These are phyloP conservation scores for Ellobium chinense DNA, from an alignment of 2,888 invertebrate genomes.

Conservation along the genomic window DNA sequence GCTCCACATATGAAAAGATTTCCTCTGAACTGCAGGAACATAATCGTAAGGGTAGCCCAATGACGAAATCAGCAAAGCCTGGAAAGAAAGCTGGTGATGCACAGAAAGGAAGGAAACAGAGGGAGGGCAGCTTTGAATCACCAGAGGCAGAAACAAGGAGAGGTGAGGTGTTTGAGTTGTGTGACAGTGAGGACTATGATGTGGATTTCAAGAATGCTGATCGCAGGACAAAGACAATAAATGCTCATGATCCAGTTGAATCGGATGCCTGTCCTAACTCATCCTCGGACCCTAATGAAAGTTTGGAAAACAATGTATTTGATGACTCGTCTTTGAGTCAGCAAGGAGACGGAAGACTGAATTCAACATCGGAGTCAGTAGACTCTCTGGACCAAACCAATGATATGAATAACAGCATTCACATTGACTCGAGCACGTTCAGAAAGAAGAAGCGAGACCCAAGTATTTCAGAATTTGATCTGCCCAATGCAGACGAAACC, in stretches of 20 bases:
- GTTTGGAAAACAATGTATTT: slow-evolving; percentile 34
- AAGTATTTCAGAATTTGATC: slow-evolving; percentile 49
- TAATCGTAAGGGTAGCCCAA: neutral
- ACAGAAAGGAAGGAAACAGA: neutral
- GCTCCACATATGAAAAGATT: slow-evolving; percentile 78
- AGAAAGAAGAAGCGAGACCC: slow-evolving; percentile 59
- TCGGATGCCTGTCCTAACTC: neutral
- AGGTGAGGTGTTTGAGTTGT: slow-evolving; percentile 42
- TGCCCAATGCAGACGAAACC: slow-evolving; percentile 74
- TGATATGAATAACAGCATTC: slow-evolving; percentile 12
- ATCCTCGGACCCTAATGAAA: slow-evolving; percentile 6
- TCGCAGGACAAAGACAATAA: neutral
- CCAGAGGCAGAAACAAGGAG: slow-evolving; percentile 13
- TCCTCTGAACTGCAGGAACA: slow-evolving; percentile 21
- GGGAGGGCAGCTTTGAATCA: slow-evolving; percentile 5
- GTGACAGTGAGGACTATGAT: slow-evolving; percentile 37
- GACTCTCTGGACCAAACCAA: slow-evolving; percentile 50
- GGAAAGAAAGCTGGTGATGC: neutral
- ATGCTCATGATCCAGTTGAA: slow-evolving; percentile 13
- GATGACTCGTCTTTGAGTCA: slow-evolving; percentile 29
- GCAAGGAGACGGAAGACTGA: neutral
- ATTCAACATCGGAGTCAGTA: slow-evolving; percentile 33
- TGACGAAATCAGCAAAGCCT: neutral
- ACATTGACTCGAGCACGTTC: slow-evolving; percentile 65
- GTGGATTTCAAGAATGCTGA: neutral